Evolutionary conservation across 2,888 invertebrate genomes (phyloP).

Genomic region (Phragmatobia fuliginosa): DNA sequence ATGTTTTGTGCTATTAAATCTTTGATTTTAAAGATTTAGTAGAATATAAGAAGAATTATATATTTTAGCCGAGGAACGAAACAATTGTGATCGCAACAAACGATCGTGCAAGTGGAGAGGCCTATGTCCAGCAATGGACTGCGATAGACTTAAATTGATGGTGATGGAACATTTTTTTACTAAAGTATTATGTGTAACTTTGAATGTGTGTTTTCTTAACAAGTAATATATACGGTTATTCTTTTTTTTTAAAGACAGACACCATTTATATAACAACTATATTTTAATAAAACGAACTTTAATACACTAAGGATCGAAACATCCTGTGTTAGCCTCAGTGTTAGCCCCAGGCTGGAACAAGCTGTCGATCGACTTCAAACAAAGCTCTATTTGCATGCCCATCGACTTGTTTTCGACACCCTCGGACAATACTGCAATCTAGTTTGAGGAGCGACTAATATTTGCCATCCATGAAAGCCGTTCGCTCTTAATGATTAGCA

Average conservation of each 20-base stretch:
- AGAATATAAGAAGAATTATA: too few relatives aligned
- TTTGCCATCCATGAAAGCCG: conserved; percentile 57
- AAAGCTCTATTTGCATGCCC: conserved; percentile 47
- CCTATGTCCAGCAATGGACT: too few relatives aligned
- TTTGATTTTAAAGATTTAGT: background rate
- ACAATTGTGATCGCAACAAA: too few relatives aligned
- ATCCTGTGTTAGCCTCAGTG: conserved; percentile 79
- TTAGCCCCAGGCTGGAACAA: conserved; percentile 59
- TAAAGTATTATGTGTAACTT: too few relatives aligned
- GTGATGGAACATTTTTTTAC: too few relatives aligned
- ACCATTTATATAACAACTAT: too few relatives aligned
- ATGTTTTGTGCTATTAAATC: background rate
- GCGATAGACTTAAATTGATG: too few relatives aligned
- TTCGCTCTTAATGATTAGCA: conserved; percentile 45
- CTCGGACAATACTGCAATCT: conserved; percentile 50
- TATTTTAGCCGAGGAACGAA: too few relatives aligned
- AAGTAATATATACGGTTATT: too few relatives aligned
- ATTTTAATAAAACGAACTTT: background rate
- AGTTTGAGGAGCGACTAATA: conserved; percentile 52
- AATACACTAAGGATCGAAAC: conserved; percentile 49
- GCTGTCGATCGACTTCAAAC: conserved; percentile 56
- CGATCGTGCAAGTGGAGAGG: too few relatives aligned
- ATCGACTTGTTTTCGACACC: conserved; percentile 37
- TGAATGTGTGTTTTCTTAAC: too few relatives aligned
- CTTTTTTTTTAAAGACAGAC: too few relatives aligned